A percentile compares a stretch with the other conserved stretches of the same genome.
These are phyloP conservation scores for Pteropus alecto DNA, from an alignment of 2,113 vertebrate genomes.

Conservation along the genomic window DNA sequence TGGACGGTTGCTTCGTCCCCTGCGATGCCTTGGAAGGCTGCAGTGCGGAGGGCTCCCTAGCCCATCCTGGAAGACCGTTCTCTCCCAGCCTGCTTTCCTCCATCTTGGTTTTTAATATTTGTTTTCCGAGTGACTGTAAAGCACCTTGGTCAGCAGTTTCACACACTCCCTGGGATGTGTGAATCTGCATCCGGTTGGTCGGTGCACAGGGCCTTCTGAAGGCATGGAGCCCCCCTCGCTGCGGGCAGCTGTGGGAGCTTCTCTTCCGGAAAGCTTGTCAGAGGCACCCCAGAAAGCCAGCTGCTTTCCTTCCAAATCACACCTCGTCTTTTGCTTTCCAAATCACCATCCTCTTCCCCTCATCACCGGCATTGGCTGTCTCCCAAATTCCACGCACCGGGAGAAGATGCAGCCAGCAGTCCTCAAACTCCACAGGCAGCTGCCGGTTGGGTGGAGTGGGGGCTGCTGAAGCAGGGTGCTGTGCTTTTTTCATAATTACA, in stretches of 20 bases:
- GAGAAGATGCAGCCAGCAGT: neutral
- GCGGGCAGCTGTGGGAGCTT: neutral
- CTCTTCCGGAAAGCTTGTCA: neutral
- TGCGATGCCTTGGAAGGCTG: too few species aligned
- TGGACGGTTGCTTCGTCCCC: neutral
- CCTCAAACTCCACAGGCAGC: neutral
- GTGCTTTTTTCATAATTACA: neutral
- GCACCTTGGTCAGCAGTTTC: neutral
- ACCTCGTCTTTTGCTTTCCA: neutral
- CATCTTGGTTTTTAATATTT: neutral
- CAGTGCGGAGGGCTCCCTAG: rapidly evolving
- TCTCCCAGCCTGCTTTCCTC: neutral
- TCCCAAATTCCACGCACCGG: neutral
- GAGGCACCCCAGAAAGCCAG: neutral
- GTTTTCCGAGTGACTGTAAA: neutral
- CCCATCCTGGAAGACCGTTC: neutral
- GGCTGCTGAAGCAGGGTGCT: neutral
- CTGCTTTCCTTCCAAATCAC: neutral
- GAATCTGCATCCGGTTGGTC: neutral
- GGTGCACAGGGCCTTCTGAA: neutral
- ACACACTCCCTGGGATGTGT: rapidly evolving
- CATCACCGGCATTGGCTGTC: neutral
- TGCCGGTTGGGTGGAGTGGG: neutral
- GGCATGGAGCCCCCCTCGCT: rapidly evolving
- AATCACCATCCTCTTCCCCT: neutral